Evolutionary conservation across 2,113 vertebrate species (phyloP), one percentile per base, ranked within the genome.

Genomic region (Chionomys nivalis): DNA sequence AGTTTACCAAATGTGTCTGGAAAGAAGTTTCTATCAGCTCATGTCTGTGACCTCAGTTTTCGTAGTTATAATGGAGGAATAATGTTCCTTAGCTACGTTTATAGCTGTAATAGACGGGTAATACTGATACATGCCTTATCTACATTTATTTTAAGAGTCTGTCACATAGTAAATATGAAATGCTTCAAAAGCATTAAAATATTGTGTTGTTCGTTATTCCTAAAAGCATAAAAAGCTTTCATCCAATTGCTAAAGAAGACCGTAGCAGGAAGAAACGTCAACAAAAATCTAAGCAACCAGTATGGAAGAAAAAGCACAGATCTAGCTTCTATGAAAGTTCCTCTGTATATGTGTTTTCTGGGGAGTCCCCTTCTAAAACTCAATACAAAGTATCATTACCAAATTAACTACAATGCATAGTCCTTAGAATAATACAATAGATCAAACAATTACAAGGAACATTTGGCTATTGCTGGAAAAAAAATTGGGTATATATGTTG

Each of bases 161-260:
- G 61, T 81, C n/a, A 61, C 9, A 88, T 90, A 73, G 36, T 5
- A 24, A 87, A 81, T 47, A 7, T 83, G 52, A 93, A 77, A 89
- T 87, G 33, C 21, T 83, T 36, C 66, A 1, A 88, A 95, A 92
- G 88, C 9, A 68, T 92, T 85, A 90, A 89, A 96, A 24, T 49
- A 36, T 39, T 81, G 66, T 79, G 79, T 19, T 88, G 65, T 82
- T 91, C 91, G 14, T 90, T 93, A 63, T 42, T 42, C 13, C 39
- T 19, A 42, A 87, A 66, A 90, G 26, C 19, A 65, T 16, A 0
- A 87, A 79, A 89, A 44, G 8, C 21, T 90, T 95, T 83, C 12
- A 58, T 94, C 63, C 21, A 93, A 93, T 85, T 70, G 17, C 1
- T 65, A 83, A 94, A n/a, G 66, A 94, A 36, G n/a, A 49, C 7